phyloP scores from a whole-genome alignment of 2,113 vertebrate genomes.

The Sphyrna mokarran region DNA sequence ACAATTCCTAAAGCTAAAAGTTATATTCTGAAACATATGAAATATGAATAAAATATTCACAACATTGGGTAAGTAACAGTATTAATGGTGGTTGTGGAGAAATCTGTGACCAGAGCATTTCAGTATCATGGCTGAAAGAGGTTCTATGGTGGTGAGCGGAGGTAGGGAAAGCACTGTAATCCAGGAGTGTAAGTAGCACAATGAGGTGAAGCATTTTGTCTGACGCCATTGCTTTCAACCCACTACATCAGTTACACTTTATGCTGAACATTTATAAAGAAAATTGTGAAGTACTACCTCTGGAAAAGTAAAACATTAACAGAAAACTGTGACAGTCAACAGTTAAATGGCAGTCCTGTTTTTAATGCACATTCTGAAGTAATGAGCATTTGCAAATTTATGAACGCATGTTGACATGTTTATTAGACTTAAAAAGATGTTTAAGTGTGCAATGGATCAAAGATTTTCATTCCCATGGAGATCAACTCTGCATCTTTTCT shows the following conservation, averaged over 20 bases:
- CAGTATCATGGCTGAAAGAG: background rate
- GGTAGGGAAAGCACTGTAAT: background rate
- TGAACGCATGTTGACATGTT: conserved; percentile 16
- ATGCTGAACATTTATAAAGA: conserved; percentile 30
- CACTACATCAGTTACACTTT: background rate
- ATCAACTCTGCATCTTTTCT: background rate
- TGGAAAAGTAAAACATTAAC: conserved; percentile 35
- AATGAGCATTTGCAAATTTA: conserved; percentile 33
- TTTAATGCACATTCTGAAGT: conserved; percentile 10
- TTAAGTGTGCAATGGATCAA: background rate
- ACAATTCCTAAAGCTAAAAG: background rate
- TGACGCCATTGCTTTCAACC: conserved; percentile 6
- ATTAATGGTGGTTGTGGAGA: background rate
- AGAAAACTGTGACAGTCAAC: background rate
- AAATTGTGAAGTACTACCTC: background rate
- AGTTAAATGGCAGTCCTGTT: background rate
- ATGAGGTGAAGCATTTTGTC: background rate
- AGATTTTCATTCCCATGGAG: too few species aligned
- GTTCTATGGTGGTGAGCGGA: background rate
- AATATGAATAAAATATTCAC: background rate
- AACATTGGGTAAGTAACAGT: background rate
- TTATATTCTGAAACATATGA: background rate
- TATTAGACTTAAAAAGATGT: conserved; percentile 16
- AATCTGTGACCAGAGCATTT: background rate
- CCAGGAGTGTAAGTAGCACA: background rate